A percentile compares a stretch with the other conserved stretches of the same genome.
Conservation (phyloP, 2,888 invertebrate species). For the Lomographa bimaculata region DNA sequence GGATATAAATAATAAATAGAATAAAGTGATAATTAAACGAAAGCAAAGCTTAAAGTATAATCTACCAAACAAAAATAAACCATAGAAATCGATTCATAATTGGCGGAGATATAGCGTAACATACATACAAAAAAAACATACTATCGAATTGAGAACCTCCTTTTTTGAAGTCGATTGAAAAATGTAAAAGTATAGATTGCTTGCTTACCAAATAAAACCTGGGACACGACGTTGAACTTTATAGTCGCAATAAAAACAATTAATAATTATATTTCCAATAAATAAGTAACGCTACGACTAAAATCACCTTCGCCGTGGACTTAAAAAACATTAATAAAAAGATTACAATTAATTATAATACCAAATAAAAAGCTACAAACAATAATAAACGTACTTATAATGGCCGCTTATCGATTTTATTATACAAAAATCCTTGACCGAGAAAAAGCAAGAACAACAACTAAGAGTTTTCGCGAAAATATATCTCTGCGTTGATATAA, state of each 20-base stretch:
- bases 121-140: too few relatives aligned
- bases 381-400: constrained; percentile 21
- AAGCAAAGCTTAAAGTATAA: too few relatives aligned
- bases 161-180: too few relatives aligned
- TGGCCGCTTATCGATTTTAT: constrained; percentile 29
- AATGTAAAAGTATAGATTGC: too few relatives aligned
- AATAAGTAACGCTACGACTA: constrained; percentile 14
- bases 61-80: too few relatives aligned
- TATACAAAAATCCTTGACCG: constrained; percentile 44
- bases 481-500: too few relatives aligned
- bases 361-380: constrained; percentile 32
- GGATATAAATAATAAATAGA: too few relatives aligned
- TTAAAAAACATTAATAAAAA: constrained; percentile 17
- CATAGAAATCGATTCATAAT: too few relatives aligned
- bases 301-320: constrained; percentile 21
- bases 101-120: too few relatives aligned
- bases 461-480: too few relatives aligned
- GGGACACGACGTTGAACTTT: constrained; percentile 1
- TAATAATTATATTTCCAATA: constrained; percentile 18
- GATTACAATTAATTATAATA: constrained; percentile 33
- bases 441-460: constrained; percentile 36
- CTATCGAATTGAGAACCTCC: too few relatives aligned
- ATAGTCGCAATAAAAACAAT: constrained; percentile 15
- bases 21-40: too few relatives aligned
- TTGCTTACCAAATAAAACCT: constrained; percentile 1